Conservation (phyloP, 2,113 vertebrate genomes). For the Ictalurus punctatus region DNA sequence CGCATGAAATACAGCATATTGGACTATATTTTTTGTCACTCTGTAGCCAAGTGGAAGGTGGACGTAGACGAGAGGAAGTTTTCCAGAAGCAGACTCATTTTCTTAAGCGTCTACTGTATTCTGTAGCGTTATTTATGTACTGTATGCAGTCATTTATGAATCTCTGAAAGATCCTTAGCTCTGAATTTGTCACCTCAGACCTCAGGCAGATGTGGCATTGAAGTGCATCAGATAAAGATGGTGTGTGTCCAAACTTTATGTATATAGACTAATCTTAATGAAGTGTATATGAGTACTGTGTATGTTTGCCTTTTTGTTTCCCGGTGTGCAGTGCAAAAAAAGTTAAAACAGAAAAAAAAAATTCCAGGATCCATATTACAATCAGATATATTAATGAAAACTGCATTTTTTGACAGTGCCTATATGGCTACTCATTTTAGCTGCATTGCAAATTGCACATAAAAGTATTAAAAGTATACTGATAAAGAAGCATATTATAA, state of each 20-base stretch:
- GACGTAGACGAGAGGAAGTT: slow-evolving; percentile 21
- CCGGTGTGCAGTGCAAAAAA: slow-evolving; percentile 1
- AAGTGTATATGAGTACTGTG: slow-evolving; percentile 24
- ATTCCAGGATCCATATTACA: background rate
- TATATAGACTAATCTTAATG: slow-evolving; percentile 22
- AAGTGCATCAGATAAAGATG: slow-evolving; percentile 32
- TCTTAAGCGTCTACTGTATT: slow-evolving; percentile 29
- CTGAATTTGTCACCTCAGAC: slow-evolving; percentile 40
- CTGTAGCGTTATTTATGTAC: slow-evolving; percentile 42
- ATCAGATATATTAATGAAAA: slow-evolving; percentile 1
- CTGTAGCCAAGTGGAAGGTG: slow-evolving; percentile 28
- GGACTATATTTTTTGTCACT: slow-evolving; percentile 24
- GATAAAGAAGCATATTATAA: background rate
- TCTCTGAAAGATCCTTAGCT: slow-evolving; percentile 18
- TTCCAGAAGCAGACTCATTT: slow-evolving; percentile 16
- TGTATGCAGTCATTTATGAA: slow-evolving; percentile 36
- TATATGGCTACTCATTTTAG: slow-evolving; percentile 13
- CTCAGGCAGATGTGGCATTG: slow-evolving; percentile 23
- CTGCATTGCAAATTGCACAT: slow-evolving; percentile 33
- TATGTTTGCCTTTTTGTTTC: slow-evolving; percentile 1
- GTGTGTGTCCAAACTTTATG: slow-evolving; percentile 14
- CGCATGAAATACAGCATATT: slow-evolving; percentile 29
- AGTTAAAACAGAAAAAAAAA: background rate
- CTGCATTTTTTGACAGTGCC: slow-evolving; percentile 1
- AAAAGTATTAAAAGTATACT: background rate